phyloP scores from a whole-genome alignment of 1,140 invertebrate genomes.

The Hylyphantes graminicola region DNA sequence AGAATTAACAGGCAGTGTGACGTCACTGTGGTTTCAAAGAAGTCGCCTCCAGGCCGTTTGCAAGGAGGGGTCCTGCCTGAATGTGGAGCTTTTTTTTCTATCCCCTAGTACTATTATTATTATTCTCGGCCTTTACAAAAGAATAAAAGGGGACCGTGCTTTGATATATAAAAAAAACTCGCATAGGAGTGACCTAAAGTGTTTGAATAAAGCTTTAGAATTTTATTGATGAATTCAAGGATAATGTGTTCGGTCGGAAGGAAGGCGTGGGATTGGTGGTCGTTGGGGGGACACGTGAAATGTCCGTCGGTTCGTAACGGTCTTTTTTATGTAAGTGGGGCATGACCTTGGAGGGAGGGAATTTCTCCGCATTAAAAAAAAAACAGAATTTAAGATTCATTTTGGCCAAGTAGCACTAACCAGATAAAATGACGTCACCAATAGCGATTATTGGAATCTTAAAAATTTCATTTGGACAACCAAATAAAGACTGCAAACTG shows the following conservation, averaged over 20 bases:
- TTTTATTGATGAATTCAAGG: slow-evolving; percentile 57
- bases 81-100: slow-evolving; percentile 8
- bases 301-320: too few relatives aligned
- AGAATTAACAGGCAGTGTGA: slow-evolving; percentile 50
- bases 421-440: too few relatives aligned
- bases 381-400: too few relatives aligned
- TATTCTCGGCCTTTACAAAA: background rate
- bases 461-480: too few relatives aligned
- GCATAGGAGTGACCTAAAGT: slow-evolving; percentile 32
- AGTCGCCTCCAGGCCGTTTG: slow-evolving; percentile 48
- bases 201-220: slow-evolving; percentile 50
- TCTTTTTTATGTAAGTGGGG: too few relatives aligned
- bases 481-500: too few relatives aligned
- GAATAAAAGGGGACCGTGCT: slow-evolving; percentile 24
- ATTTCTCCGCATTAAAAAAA: too few relatives aligned
- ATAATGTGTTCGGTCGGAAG: slow-evolving; percentile 4
- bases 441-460: too few relatives aligned
- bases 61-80: background rate
- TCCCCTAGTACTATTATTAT: background rate
- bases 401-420: too few relatives aligned
- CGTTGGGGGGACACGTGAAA: background rate
- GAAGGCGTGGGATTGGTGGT: background rate
- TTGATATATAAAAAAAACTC: slow-evolving; percentile 38
- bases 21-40: slow-evolving; percentile 60
- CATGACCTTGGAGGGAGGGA: too few relatives aligned